A percentile compares a stretch with the other conserved stretches of the same genome.
These are phyloP conservation scores for Stichodactyla mertensii DNA, from an alignment of 64 coral and sea anemone genomes.

Conservation along the genomic window DNA sequence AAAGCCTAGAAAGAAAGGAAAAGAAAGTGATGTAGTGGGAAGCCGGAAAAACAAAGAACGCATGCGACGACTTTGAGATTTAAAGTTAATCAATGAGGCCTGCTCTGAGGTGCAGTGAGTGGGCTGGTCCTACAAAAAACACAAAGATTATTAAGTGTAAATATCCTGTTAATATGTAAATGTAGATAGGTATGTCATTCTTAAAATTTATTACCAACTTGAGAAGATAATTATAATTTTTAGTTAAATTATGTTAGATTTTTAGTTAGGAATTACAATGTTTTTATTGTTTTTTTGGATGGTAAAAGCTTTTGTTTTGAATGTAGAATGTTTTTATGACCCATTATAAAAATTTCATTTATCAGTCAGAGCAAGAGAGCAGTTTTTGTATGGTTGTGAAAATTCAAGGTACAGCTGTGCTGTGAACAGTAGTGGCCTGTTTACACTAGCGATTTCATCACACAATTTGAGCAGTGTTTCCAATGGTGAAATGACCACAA, in stretches of 20 bases:
- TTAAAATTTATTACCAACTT: not conserved
- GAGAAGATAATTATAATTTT: too few relatives aligned
- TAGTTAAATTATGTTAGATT: not conserved
- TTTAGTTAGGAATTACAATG: not conserved
- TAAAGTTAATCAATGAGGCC: not conserved
- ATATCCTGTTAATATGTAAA: not conserved
- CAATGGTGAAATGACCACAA: too few relatives aligned
- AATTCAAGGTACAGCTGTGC: not conserved
- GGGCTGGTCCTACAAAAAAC: not conserved
- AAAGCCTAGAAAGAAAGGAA: not conserved
- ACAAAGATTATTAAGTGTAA: not conserved
- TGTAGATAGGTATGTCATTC: not conserved
- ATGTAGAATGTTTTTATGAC: not conserved
- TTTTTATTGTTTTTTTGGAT: not conserved
- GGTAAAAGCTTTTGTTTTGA: not conserved
- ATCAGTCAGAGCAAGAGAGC: not conserved
- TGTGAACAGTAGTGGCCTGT: too few relatives aligned
- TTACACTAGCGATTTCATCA: too few relatives aligned
- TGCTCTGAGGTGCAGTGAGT: not conserved
- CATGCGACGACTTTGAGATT: not conserved
- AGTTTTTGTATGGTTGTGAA: too few relatives aligned
- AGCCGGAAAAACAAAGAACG: constrained; percentile 14
- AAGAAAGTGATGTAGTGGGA: constrained; percentile 17
- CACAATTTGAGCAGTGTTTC: too few relatives aligned
- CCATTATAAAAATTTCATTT: not conserved